Percentiles rank a stretch among this genome's conserved stretches.
Conservation (phyloP, 2,888 invertebrate species). For the Folsomia manolachei region DNA sequence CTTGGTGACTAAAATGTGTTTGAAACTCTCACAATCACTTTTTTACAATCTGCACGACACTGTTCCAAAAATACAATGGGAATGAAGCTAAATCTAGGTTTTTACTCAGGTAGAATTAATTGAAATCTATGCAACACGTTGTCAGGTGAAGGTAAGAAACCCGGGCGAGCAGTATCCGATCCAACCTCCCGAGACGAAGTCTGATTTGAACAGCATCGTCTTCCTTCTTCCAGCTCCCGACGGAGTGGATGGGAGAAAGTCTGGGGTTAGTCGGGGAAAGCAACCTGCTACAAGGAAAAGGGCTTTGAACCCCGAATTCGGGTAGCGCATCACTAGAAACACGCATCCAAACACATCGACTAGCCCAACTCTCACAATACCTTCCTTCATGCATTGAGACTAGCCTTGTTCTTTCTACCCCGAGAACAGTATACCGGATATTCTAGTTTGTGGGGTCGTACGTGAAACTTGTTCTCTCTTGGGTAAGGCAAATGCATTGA, state of each 20-base stretch:
- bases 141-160: slow-evolving; percentile 12
- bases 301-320: slow-evolving; percentile 40
- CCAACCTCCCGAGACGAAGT: slow-evolving; percentile 9
- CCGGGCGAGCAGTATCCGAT: background rate
- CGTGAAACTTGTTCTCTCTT: too few species aligned
- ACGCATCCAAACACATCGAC: too few species aligned
- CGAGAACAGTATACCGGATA: background rate
- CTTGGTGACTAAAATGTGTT: too few species aligned
- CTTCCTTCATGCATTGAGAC: background rate
- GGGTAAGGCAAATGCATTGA: too few species aligned
- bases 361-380: background rate
- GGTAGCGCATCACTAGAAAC: too few species aligned
- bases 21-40: too few species aligned
- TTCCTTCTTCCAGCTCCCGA: slow-evolving; percentile 5
- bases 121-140: slow-evolving; percentile 18
- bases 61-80: too few species aligned
- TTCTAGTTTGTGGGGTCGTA: too few species aligned
- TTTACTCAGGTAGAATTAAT: background rate
- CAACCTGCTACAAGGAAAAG: slow-evolving; percentile 14
- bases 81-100: too few species aligned
- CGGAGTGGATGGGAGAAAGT: slow-evolving; percentile 18
- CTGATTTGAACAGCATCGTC: background rate
- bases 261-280: slow-evolving; percentile 12
- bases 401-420: background rate
- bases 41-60: too few species aligned